Conservation (phyloP, 2,797 vertebrate species). For the Hirundo rustica region DNA sequence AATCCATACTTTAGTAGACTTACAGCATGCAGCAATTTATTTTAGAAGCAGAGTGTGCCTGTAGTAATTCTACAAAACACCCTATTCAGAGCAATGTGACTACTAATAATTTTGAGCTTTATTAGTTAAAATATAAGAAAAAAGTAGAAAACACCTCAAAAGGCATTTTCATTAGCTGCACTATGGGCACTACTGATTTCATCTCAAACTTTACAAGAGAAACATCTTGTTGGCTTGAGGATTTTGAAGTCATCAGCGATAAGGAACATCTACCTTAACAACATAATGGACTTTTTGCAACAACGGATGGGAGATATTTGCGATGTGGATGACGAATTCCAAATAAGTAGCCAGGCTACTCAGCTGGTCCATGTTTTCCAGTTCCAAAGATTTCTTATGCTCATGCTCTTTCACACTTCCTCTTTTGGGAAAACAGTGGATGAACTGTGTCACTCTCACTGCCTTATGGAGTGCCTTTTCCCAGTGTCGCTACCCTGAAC, state of each 20-base stretch:
- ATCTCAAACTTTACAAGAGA: not conserved
- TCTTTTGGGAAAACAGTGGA: not conserved
- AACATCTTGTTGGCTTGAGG: not conserved
- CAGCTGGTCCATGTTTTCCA: not conserved
- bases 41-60: not conserved
- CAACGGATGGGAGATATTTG: not conserved
- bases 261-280: not conserved
- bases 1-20: not conserved
- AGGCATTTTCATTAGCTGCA: not conserved
- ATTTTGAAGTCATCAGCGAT: not conserved
- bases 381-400: not conserved
- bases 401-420: not conserved
- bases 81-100: rapidly evolving
- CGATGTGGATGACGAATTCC: not conserved
- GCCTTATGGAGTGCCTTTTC: not conserved
- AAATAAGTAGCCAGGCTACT: not conserved
- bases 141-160: not conserved
- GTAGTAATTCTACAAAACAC: not conserved
- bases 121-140: not conserved
- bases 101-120: not conserved
- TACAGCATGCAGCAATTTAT: not conserved
- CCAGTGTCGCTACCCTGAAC: not conserved
- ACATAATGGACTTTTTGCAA: rapidly evolving
- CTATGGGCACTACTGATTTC: not conserved
- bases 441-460: not conserved